Evolutionary conservation across 1,140 invertebrate genomes (phyloP).

Genomic region (Nasonia giraulti): DNA sequence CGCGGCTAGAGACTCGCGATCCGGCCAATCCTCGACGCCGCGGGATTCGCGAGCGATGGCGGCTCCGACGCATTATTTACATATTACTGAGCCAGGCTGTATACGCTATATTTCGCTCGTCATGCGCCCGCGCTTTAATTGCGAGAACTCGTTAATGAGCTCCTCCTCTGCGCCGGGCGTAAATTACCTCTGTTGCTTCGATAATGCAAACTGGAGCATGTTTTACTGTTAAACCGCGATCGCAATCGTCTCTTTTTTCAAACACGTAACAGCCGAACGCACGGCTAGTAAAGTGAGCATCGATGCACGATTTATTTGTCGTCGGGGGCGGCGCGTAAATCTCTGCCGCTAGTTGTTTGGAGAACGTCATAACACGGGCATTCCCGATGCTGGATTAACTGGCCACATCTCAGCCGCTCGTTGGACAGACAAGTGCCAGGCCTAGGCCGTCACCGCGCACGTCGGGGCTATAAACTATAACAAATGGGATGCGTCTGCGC

Average conservation of each 20-base stretch:
- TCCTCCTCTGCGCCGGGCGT: not conserved
- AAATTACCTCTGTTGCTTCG: not conserved
- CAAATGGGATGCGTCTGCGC: constrained; percentile 46
- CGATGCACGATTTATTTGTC: constrained; percentile 56
- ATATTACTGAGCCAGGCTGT: constrained; percentile 33
- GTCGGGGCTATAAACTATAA: constrained; percentile 52
- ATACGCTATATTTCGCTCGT: not conserved
- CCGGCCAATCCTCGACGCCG: constrained; percentile 15
- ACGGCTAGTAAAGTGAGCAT: not conserved
- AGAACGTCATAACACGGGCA: constrained; percentile 67
- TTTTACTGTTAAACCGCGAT: too few relatives aligned
- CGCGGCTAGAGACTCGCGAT: constrained; percentile 31
- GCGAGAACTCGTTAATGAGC: constrained; percentile 33
- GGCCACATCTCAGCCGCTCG: constrained; percentile 58
- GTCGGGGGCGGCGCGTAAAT: constrained; percentile 58
- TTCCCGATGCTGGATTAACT: constrained; percentile 64
- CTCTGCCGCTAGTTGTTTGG: constrained; percentile 59
- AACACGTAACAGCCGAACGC: too few relatives aligned
- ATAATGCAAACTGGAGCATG: not conserved
- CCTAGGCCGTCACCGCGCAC: constrained; percentile 23
- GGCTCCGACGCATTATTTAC: constrained; percentile 42
- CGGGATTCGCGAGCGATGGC: constrained; percentile 38
- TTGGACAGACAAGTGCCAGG: constrained; percentile 54
- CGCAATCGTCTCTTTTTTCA: too few relatives aligned
- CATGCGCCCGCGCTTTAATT: constrained; percentile 33